Base-by-base conservation (phyloP, 2,797 vertebrate species). In the Trematomus bernacchii region DNA sequence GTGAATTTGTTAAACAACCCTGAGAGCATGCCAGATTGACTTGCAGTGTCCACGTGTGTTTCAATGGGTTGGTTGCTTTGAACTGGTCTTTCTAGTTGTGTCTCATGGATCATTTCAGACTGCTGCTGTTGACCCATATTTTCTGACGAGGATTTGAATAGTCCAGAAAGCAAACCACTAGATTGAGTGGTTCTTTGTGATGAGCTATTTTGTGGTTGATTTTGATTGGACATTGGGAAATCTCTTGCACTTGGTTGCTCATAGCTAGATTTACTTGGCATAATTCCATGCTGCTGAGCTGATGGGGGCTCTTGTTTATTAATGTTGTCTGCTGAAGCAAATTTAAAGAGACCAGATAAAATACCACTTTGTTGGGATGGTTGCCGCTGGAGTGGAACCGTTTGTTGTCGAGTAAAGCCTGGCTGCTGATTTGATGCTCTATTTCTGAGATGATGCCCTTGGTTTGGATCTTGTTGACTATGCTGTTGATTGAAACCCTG, bases 251-350 rank as follows among this genome's bases (percentile, higher is more conserved):
- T 77, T 66, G 73, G 44, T 82, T 90, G 87, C 11, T 87, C 84
- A 44, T 84, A 23, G 77, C 64, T 87, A 4, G 83, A 88, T 79
- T 80, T 84, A 77, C 70, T 91, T 76, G 33, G 55, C 18, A 79
- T 43, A 57, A 88, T 60, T 60, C 53, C 64, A 14, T 86, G 81
- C 23, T 83, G 85, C 42, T 86, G 88, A 73, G 54, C 21, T 73
- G 73, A 37, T 80, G 71, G 30, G 13, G 89, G 73, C 15, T 85
- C 78, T 62, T 89, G 82, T 21, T 59, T 55, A 53, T 84, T 87
- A 55, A 91, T 69, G 62, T 91, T 93, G 85, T 96, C 96, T 73
- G 92, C 91, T 76, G 96, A 96, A 83, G 95, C 86, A 90, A 95
- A 95, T 87, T 93, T 98, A 67, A 95, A 94, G 77, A 94, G 84